These are phyloP conservation scores for Caenorhabditis elegans DNA, from an alignment of 1,140 invertebrate species.

Conservation along the genomic window WBcel235 BX284602.5:1931001-1931500, in stretches of 20 bases:
- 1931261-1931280: neutral
- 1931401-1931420: neutral
- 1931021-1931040: too few species aligned
- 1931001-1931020: too few species aligned
- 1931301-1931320: neutral
- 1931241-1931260: neutral
- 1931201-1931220: neutral
- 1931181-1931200: neutral
- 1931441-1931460: too few species aligned
- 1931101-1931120: too few species aligned
- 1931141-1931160: too few species aligned
- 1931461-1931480: too few species aligned
- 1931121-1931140: too few species aligned
- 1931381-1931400: neutral
- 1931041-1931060: too few species aligned
- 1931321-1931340: neutral
- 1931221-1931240: neutral
- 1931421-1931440: neutral
- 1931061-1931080: too few species aligned
- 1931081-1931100: too few species aligned
- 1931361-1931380: too few species aligned
- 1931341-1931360: neutral
- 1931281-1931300: neutral
- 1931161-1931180: neutral
- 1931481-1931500: too few species aligned